Conservation (phyloP, 2,888 invertebrate species). For the Euplexia lucipara region DNA sequence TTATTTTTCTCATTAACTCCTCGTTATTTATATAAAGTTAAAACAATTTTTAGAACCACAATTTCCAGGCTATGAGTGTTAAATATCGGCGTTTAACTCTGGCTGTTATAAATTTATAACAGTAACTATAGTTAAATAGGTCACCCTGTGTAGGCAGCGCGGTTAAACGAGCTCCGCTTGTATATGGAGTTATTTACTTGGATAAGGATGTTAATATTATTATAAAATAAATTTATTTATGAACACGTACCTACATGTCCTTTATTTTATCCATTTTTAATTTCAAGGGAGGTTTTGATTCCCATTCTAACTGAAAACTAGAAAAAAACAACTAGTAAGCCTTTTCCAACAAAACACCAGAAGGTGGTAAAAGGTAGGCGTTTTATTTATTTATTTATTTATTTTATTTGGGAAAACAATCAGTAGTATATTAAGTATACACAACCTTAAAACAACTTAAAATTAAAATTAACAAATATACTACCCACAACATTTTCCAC, state of each 20-base stretch:
- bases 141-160: slow-evolving; percentile 37
- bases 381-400: no score
- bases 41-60: slow-evolving; percentile 37
- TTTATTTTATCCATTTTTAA: background rate
- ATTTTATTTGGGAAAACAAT: no score
- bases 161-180: slow-evolving; percentile 28
- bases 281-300: no score
- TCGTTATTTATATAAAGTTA: slow-evolving; percentile 31
- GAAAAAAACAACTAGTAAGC: no score
- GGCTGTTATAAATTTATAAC: slow-evolving; percentile 19
- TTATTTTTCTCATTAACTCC: slow-evolving; percentile 18
- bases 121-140: slow-evolving; percentile 52
- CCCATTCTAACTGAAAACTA: no score
- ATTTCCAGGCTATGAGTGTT: slow-evolving; percentile 32
- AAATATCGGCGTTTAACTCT: slow-evolving; percentile 49
- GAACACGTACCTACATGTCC: background rate
- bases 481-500: no score
- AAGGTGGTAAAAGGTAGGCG: no score
- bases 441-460: no score
- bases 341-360: no score
- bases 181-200: slow-evolving; percentile 42
- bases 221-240: slow-evolving; percentile 11
- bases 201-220: slow-evolving; percentile 1
- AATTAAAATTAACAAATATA: no score
- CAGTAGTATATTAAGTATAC: no score